Conservation (phyloP, 2,797 vertebrate genomes). For the Orestias chungarensis region DNA sequence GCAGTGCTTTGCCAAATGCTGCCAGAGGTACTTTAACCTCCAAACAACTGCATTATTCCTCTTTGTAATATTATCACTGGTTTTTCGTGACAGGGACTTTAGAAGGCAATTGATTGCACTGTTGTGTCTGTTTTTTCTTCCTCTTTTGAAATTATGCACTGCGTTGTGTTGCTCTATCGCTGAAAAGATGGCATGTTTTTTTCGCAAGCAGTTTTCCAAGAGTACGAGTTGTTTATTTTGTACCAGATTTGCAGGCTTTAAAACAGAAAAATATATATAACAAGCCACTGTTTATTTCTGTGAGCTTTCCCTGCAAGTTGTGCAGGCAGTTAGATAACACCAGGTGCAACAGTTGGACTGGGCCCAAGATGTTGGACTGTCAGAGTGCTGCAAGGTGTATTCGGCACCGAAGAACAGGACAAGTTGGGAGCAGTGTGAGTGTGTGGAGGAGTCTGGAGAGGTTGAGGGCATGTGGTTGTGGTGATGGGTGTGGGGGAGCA, state of each 20-base stretch:
- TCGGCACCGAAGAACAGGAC: constrained; percentile 65
- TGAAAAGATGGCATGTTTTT: background rate
- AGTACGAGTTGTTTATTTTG: constrained; percentile 9
- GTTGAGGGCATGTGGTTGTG: constrained; percentile 74
- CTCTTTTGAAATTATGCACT: background rate
- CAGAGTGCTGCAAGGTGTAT: constrained; percentile 63
- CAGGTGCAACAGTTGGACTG: constrained; percentile 75
- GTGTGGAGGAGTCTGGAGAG: constrained; percentile 62
- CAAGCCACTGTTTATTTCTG: constrained; percentile 13
- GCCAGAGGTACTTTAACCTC: background rate
- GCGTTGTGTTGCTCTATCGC: background rate
- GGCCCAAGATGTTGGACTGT: constrained; percentile 67
- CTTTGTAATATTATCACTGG: background rate
- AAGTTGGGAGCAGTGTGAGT: constrained; percentile 64
- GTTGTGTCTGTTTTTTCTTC: background rate
- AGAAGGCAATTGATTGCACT: background rate
- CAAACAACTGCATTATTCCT: background rate
- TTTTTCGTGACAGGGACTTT: background rate
- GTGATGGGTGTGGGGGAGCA: constrained; percentile 36
- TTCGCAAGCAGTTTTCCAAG: background rate
- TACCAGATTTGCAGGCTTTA: background rate
- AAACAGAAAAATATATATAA: constrained; percentile 20
- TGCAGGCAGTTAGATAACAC: constrained; percentile 73
- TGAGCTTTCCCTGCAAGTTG: constrained; percentile 39
- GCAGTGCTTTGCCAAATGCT: background rate